Conservation (phyloP, 2,888 invertebrate genomes). For the Drosophila robusta region DNA sequence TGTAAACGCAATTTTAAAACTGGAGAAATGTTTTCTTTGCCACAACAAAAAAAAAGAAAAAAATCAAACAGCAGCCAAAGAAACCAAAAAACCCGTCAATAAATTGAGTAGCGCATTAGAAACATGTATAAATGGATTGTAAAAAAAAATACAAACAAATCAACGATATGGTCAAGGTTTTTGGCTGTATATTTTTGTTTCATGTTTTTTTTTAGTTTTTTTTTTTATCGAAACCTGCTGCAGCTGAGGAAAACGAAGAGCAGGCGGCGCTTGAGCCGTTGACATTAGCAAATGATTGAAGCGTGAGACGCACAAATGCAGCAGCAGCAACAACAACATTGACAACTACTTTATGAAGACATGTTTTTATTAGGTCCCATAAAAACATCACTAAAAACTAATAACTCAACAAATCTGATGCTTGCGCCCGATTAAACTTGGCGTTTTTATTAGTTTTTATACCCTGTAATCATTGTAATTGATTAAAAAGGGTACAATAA, state of each 20-base stretch:
- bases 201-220: background rate
- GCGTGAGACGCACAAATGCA: slow-evolving; percentile 56
- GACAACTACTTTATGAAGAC: slow-evolving; percentile 46
- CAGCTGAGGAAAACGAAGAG: slow-evolving; percentile 54
- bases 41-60: slow-evolving; percentile 18
- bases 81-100: slow-evolving; percentile 14
- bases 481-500: too few species aligned
- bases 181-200: slow-evolving; percentile 14
- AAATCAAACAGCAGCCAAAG: slow-evolving; percentile 4
- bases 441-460: slow-evolving; percentile 16
- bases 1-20: slow-evolving; percentile 4
- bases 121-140: slow-evolving; percentile 37
- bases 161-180: slow-evolving; percentile 75
- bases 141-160: slow-evolving; percentile 39
- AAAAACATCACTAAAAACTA: slow-evolving; percentile 28
- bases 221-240: slow-evolving; percentile 59
- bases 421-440: slow-evolving; percentile 54
- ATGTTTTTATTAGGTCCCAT: slow-evolving; percentile 27
- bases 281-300: slow-evolving; percentile 62
- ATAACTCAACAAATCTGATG: slow-evolving; percentile 43
- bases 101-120: slow-evolving; percentile 38
- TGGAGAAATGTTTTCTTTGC: slow-evolving; percentile 28
- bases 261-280: slow-evolving; percentile 39
- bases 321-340: slow-evolving; percentile 14
- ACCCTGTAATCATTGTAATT: slow-evolving; percentile 1